Evolutionary conservation across 2,888 invertebrate genomes (phyloP).

Genomic region (Bembecia ichneumoniformis): DNA sequence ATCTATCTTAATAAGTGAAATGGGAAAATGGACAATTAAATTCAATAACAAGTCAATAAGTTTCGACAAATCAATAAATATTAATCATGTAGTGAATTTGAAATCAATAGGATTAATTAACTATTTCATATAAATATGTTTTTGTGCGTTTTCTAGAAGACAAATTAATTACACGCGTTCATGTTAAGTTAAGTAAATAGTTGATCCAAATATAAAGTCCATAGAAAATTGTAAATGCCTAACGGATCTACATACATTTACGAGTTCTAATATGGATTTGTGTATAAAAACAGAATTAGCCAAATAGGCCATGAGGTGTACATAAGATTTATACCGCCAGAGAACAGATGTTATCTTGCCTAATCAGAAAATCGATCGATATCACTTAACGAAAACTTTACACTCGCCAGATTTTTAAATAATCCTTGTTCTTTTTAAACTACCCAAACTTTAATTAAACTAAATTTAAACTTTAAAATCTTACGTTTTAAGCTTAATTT

Average conservation of each 20-base stretch:
- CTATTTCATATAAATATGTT: too few relatives aligned
- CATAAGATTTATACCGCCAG: not conserved
- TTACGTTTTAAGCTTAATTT: too few relatives aligned
- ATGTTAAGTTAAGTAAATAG: constrained; percentile 1
- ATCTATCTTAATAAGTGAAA: too few relatives aligned
- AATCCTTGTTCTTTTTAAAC: too few relatives aligned
- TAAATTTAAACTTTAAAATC: too few relatives aligned
- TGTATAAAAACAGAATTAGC: not conserved
- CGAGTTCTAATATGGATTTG: not conserved
- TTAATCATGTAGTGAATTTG: too few relatives aligned
- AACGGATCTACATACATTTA: constrained; percentile 6
- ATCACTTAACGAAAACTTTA: not conserved
- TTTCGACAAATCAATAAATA: too few relatives aligned
- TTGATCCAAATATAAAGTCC: constrained; percentile 7
- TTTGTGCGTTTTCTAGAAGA: not conserved
- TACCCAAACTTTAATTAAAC: too few relatives aligned
- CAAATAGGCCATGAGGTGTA: not conserved
- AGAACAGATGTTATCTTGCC: not conserved
- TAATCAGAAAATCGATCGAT: not conserved
- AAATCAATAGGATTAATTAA: too few relatives aligned
- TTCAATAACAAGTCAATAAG: too few relatives aligned
- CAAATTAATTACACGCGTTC: not conserved
- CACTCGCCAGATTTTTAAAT: too few relatives aligned
- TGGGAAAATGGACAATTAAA: too few relatives aligned
- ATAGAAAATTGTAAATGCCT: constrained; percentile 8